Evolutionary conservation across 2,113 vertebrate genomes (phyloP), one percentile per base, ranked within the genome.

Genomic region (Centropristis striata): DNA sequence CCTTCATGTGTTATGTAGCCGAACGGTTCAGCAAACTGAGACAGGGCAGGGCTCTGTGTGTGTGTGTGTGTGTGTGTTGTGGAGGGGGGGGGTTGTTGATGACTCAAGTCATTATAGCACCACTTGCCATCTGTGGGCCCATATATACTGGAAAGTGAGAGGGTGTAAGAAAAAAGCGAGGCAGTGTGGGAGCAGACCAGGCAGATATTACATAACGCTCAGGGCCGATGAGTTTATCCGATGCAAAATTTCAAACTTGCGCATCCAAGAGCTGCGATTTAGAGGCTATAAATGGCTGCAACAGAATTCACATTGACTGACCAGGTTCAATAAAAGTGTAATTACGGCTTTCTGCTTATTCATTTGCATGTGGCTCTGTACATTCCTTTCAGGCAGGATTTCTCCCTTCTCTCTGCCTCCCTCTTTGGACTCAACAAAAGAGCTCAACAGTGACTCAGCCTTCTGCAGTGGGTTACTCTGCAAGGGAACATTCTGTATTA

Each of bases 371-470:
- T 39, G 49, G 27, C 23, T 83, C 67, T 58, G 65, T 58, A 41
- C 37, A 71, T 84, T 89, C 49, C 75, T 73, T 71, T 78, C 69
- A 76, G 53, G 69, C 50, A 81, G 50, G 20, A 66, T 79, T 66
- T 79, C 53, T 53, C 25, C 54, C 39, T 76, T 58, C 59, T 60
- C 41, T 66, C 70, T 72, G 39, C 60, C 78, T 82, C 78, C 64
- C 47, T 65, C 50, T 80, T 53, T 65, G 70, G 70, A 70, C 67
- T 78, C 14, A 18, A 81, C 76, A 76, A 83, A 84, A 86, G 53
- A 72, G 57, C 23, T 54, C 65, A 87, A 77, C 51, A 78, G 78
- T 86, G 90, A 91, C 82, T 91, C 88, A 80, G 80, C 75, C 27
- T 46, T 82, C 80, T 78, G 81, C 77, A 65, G 69, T 20, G 47